Percentiles rank a stretch among this genome's conserved stretches.
Evolutionary conservation across 1,140 invertebrate genomes (phyloP).

Genomic region (Myzus persicae): DNA sequence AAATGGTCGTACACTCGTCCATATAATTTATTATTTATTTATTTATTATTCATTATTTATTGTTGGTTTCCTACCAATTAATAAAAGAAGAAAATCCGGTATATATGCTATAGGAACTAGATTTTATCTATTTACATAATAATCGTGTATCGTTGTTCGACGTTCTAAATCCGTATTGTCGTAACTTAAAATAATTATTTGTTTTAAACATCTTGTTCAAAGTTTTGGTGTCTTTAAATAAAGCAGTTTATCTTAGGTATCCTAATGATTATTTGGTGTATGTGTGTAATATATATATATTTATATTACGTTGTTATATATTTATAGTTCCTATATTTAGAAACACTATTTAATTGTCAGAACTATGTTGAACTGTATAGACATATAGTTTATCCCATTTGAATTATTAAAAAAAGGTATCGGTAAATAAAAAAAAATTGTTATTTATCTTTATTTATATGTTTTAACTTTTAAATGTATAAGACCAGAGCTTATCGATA

Average conservation of each 20-base stretch:
- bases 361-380: neutral
- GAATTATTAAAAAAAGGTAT: neutral
- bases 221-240: neutral
- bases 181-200: neutral
- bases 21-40: too few relatives aligned
- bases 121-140: slow-evolving; percentile 1
- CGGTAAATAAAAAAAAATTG: neutral
- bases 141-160: neutral
- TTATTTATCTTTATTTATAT: neutral
- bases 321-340: neutral
- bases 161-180: neutral
- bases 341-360: neutral
- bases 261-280: neutral
- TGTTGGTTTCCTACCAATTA: neutral
- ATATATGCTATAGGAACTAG: neutral
- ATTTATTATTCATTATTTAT: neutral
- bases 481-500: neutral
- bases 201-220: too few relatives aligned
- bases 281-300: neutral
- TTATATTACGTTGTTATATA: neutral
- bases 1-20: neutral
- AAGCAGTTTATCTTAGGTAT: neutral
- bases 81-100: neutral
- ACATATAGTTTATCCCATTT: neutral
- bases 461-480: neutral